phyloP scores from a whole-genome alignment of 2,888 invertebrate species.

The Drosophila multiciliata region DNA sequence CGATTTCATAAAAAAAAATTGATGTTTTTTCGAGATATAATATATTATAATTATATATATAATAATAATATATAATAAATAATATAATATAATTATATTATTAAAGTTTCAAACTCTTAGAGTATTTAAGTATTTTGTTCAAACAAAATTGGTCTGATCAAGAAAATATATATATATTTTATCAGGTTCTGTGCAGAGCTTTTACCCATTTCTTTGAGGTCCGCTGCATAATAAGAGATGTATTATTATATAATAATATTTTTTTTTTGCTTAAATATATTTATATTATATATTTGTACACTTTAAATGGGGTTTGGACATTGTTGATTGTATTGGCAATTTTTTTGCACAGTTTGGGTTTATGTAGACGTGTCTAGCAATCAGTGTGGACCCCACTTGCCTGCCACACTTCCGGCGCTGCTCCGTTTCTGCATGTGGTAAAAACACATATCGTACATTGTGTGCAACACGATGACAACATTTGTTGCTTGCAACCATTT shows the following conservation, averaged over 20 bases:
- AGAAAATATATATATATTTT: background rate
- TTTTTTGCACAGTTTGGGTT: background rate
- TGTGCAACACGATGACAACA: slow-evolving; percentile 61
- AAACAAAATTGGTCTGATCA: background rate
- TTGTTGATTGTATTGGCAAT: slow-evolving; percentile 5
- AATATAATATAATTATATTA: no score
- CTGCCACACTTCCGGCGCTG: background rate
- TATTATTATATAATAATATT: background rate
- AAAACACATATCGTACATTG: slow-evolving; percentile 43
- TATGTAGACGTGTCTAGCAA: slow-evolving; percentile 26
- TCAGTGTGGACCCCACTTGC: slow-evolving; percentile 10
- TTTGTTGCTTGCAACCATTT: slow-evolving; percentile 53
- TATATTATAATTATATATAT: no score
- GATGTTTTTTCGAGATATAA: background rate
- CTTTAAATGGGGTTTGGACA: background rate
- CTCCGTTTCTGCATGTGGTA: slow-evolving; percentile 1
- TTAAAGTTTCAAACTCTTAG: background rate
- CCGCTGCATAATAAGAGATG: background rate
- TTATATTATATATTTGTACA: background rate
- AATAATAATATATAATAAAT: no score
- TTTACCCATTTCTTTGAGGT: no score
- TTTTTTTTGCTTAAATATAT: background rate
- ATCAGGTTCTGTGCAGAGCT: background rate
- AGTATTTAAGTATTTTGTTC: background rate
- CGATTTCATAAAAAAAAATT: background rate